Percentiles rank a stretch among this genome's conserved stretches.
phyloP scores from a whole-genome alignment of 2,113 vertebrate genomes.

The Eulacestoma nigropectus region DNA sequence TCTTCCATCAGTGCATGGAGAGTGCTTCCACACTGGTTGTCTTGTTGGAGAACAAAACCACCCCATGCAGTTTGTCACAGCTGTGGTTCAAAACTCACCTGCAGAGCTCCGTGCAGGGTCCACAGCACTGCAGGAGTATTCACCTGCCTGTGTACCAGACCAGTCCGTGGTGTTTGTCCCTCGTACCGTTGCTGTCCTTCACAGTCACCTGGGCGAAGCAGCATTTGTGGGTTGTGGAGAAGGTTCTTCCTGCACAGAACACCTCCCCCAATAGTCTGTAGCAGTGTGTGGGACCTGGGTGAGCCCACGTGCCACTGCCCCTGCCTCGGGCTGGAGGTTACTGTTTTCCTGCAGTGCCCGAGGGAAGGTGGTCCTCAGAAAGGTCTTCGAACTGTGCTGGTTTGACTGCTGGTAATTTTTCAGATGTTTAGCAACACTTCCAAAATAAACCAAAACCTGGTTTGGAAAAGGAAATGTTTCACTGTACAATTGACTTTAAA shows the following conservation, averaged over 20 bases:
- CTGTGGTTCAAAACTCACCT: not conserved
- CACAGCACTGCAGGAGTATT: not conserved
- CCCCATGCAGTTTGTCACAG: not conserved
- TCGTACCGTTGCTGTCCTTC: not conserved
- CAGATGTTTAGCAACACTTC: conserved; percentile 10
- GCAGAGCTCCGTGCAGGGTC: not conserved
- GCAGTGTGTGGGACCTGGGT: not conserved
- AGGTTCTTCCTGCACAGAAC: not conserved
- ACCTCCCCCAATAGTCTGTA: not conserved
- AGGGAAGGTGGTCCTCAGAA: not conserved
- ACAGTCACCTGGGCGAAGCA: not conserved
- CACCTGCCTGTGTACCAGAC: not conserved
- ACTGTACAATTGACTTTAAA: not conserved
- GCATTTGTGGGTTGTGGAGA: not conserved
- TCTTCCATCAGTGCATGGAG: not conserved
- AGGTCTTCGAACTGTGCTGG: conserved; percentile 32
- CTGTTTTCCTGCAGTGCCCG: not conserved
- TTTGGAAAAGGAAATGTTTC: conserved; percentile 31
- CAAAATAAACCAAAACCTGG: conserved; percentile 27
- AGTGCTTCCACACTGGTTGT: not conserved
- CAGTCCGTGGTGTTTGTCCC: not conserved
- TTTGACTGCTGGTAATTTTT: not conserved
- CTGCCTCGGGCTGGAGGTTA: not conserved
- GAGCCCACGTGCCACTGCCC: not conserved
- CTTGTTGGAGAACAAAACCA: not conserved